A percentile compares a stretch with the other conserved stretches of the same genome.
Evolutionary conservation across 2,113 vertebrate species (phyloP).

Genomic region (Xiphophorus maculatus): DNA sequence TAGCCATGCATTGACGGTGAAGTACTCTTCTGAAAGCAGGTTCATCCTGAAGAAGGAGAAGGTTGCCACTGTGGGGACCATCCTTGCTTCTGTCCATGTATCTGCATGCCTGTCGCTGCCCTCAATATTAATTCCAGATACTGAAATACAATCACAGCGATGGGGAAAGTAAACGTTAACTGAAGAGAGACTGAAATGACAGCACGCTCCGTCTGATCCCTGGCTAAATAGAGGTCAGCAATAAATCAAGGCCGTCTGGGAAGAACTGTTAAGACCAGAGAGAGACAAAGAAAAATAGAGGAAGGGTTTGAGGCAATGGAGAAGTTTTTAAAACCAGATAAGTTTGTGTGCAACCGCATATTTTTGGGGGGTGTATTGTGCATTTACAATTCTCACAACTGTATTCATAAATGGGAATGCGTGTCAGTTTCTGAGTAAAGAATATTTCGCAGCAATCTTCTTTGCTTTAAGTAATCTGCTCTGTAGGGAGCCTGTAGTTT

Average conservation of each 20-base stretch:
- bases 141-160: slow-evolving; percentile 63
- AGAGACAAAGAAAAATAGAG: slow-evolving; percentile 15
- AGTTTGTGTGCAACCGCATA: slow-evolving; percentile 6
- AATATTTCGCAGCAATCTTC: slow-evolving; percentile 40
- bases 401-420: slow-evolving; percentile 5
- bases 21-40: slow-evolving; percentile 16
- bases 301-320: neutral
- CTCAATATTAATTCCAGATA: slow-evolving; percentile 61
- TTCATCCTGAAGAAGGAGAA: slow-evolving; percentile 19
- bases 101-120: slow-evolving; percentile 49
- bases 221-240: slow-evolving; percentile 66
- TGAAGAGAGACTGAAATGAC: slow-evolving; percentile 62
- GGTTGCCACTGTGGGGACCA: slow-evolving; percentile 18
- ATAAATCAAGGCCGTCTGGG: slow-evolving; percentile 58
- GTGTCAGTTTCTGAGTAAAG: slow-evolving; percentile 17
- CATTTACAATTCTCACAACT: slow-evolving; percentile 17
- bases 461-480: slow-evolving; percentile 43
- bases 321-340: slow-evolving; percentile 27
- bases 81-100: slow-evolving; percentile 26
- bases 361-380: slow-evolving; percentile 2
- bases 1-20: slow-evolving; percentile 4
- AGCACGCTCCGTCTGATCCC: slow-evolving; percentile 64
- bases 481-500: slow-evolving; percentile 16
- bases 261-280: slow-evolving; percentile 54
- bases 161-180: slow-evolving; percentile 63